These are phyloP conservation scores for Zaprionus capensis DNA, from an alignment of 1,140 invertebrate species.

Conservation along the genomic window DNA sequence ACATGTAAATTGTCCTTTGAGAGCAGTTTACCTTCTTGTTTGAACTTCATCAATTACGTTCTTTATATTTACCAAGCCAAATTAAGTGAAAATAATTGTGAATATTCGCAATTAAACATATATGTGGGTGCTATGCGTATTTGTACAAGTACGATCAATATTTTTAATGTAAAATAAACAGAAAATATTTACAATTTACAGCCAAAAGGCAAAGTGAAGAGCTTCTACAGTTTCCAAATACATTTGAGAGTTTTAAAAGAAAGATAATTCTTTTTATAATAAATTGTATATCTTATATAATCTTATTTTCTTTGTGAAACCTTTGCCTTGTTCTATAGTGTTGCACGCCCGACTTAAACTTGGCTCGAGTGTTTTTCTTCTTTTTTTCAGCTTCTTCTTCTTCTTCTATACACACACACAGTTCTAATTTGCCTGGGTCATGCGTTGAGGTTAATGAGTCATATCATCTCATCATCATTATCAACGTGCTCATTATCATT, in stretches of 20 bases:
- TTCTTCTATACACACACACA: slow-evolving; percentile 34
- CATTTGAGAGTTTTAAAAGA: too few relatives aligned
- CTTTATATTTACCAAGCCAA: background rate
- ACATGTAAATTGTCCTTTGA: background rate
- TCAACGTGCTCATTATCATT: slow-evolving; percentile 31
- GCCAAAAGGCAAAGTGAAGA: background rate
- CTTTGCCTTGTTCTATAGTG: slow-evolving; percentile 20
- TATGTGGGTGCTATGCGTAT: background rate
- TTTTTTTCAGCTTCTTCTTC: slow-evolving; percentile 1
- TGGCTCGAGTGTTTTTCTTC: slow-evolving; percentile 29
- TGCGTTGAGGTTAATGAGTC: slow-evolving; percentile 81
- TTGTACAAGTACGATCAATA: background rate
- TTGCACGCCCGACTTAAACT: slow-evolving; percentile 33
- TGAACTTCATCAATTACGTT: background rate
- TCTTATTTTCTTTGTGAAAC: background rate
- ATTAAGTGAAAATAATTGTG: slow-evolving; percentile 1
- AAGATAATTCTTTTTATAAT: too few relatives aligned
- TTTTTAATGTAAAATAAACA: background rate
- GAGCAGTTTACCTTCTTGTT: background rate
- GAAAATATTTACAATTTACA: background rate
- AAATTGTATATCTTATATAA: background rate
- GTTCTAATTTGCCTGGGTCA: slow-evolving; percentile 81
- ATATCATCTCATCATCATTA: slow-evolving; percentile 67
- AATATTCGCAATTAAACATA: background rate
- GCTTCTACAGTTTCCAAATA: too few relatives aligned